phyloP scores from a whole-genome alignment of 2,888 invertebrate species.

The Eristalinus aeneus region DNA sequence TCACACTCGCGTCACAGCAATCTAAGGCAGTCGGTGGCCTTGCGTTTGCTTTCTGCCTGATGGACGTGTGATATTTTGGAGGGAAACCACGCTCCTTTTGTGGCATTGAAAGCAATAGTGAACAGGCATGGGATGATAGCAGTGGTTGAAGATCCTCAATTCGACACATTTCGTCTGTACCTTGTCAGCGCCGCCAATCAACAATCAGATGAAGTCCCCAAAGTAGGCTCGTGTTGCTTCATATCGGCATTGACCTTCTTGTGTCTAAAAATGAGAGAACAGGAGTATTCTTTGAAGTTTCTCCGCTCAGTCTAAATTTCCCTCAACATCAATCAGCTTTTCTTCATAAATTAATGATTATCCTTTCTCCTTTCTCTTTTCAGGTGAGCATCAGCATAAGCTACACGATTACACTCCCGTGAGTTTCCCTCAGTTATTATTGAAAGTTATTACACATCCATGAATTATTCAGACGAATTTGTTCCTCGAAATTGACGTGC shows the following conservation, averaged over 20 bases:
- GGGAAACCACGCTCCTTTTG: neutral
- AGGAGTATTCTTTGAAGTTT: no score
- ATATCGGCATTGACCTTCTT: no score
- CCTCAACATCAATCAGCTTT: neutral
- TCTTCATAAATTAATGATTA: neutral
- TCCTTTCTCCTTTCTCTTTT: neutral
- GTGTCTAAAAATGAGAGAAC: no score
- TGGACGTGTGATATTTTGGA: neutral
- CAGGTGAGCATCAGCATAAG: neutral
- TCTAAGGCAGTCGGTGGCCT: neutral
- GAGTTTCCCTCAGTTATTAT: slow-evolving; percentile 10
- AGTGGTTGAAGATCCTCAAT: no score
- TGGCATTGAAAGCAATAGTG: no score
- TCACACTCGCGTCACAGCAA: neutral
- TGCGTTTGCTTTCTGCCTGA: neutral
- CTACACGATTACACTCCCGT: neutral
- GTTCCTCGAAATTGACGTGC: slow-evolving; percentile 21
- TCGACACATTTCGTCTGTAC: no score
- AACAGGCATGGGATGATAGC: no score
- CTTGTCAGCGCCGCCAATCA: no score
- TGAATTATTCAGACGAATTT: slow-evolving; percentile 17
- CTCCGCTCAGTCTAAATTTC: neutral
- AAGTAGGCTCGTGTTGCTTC: no score
- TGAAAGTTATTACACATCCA: slow-evolving; percentile 13
- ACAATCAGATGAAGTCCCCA: no score